These are phyloP conservation scores for Clitarchus hookeri DNA, from an alignment of 2,888 invertebrate species.

Conservation along the genomic window DNA sequence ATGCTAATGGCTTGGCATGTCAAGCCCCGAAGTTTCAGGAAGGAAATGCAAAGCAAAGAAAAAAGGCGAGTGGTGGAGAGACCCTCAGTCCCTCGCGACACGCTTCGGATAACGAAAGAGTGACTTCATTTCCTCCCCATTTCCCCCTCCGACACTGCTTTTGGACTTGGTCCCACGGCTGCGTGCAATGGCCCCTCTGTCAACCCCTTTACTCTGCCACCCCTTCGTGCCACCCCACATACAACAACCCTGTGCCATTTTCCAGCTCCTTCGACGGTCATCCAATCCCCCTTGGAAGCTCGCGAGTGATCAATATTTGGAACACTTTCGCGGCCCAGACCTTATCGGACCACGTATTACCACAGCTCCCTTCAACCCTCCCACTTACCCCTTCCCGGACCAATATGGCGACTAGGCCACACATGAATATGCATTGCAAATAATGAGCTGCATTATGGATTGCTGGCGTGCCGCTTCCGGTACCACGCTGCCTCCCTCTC, in stretches of 20 bases:
- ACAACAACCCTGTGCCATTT: slow-evolving; percentile 1
- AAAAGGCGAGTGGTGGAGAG: too few relatives aligned
- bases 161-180: neutral
- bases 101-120: neutral
- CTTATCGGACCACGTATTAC: neutral
- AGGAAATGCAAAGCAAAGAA: too few relatives aligned
- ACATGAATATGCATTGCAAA: slow-evolving; percentile 26
- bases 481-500: neutral
- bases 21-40: neutral
- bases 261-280: neutral
- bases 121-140: neutral
- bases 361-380: neutral
- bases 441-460: slow-evolving; percentile 26
- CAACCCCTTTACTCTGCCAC: neutral
- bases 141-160: neutral
- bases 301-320: neutral
- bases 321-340: neutral
- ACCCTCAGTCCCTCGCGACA: neutral
- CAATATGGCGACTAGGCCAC: slow-evolving; percentile 23
- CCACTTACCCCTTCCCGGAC: neutral
- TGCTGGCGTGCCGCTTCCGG: neutral
- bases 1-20: neutral
- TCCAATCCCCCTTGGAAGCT: neutral
- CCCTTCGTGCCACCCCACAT: neutral
- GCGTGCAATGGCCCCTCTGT: neutral